phyloP scores from a whole-genome alignment of 2,113 vertebrate genomes.

The Hassar affinis region DNA sequence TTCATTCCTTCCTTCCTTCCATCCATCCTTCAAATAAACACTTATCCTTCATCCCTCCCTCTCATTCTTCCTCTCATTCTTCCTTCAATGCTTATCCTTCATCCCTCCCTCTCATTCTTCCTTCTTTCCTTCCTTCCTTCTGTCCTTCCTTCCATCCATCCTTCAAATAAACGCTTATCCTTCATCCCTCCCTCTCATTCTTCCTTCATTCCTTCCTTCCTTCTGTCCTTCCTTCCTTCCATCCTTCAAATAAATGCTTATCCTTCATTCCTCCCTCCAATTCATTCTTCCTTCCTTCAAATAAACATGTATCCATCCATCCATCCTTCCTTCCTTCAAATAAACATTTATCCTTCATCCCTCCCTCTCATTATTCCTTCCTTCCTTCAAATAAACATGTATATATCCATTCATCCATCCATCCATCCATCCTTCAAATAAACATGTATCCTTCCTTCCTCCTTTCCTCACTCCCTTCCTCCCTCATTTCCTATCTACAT shows the following conservation, averaged over 20 bases:
- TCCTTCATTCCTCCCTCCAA: neutral
- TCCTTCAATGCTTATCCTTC: neutral
- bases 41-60: neutral
- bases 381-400: neutral
- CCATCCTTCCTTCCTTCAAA: neutral
- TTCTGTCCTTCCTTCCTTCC: neutral
- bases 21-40: neutral
- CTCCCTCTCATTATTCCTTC: neutral
- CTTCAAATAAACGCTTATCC: neutral
- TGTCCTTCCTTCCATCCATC: neutral
- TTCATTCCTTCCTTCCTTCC: neutral
- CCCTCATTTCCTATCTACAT: too few relatives aligned
- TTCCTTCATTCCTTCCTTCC: neutral
- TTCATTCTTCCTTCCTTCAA: neutral
- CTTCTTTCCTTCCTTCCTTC: neutral
- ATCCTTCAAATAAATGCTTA: neutral
- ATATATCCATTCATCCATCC: too few relatives aligned
- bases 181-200: neutral
- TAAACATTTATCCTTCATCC: neutral
- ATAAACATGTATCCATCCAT: neutral
- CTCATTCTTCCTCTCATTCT: neutral
- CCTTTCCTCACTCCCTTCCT: too few relatives aligned
- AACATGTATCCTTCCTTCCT: neutral
- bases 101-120: neutral
- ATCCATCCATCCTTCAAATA: neutral